Percentiles rank a stretch among this genome's conserved stretches.
Evolutionary conservation across 2,888 invertebrate species (phyloP).

Genomic region (Drosophila ezoana): DNA sequence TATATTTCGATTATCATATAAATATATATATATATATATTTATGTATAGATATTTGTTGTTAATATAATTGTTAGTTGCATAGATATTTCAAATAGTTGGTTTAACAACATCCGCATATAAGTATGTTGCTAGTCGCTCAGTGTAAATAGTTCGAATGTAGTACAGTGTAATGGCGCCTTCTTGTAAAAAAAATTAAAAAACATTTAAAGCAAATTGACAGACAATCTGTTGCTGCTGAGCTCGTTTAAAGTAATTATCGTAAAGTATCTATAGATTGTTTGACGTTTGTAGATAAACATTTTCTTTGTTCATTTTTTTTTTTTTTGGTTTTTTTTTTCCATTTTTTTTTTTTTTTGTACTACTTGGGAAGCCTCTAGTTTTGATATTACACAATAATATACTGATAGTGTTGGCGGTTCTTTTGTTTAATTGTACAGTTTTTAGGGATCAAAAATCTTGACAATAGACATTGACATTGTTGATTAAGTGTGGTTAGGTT

Average conservation of each 20-base stretch:
- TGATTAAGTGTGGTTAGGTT: conserved; percentile 52
- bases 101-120: conserved; percentile 44
- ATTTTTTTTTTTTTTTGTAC: conserved; percentile 55
- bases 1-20: conserved; percentile 34
- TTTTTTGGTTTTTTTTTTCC: conserved; percentile 1
- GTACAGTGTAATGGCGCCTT: conserved; percentile 44
- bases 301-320: conserved; percentile 8
- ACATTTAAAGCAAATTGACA: conserved; percentile 59
- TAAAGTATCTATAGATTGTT: conserved; percentile 36
- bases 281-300: conserved; percentile 15
- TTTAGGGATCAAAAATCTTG: conserved; percentile 24
- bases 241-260: conserved; percentile 60
- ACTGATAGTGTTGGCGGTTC: conserved; percentile 65
- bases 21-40: conserved; percentile 24
- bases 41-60: conserved; percentile 16
- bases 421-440: conserved; percentile 52
- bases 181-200: conserved; percentile 32
- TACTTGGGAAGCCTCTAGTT: conserved; percentile 79
- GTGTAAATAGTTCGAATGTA: conserved; percentile 53
- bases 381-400: conserved; percentile 63
- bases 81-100: conserved; percentile 48
- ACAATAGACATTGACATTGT: conserved; percentile 61
- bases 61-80: conserved; percentile 31
- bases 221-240: conserved; percentile 53
- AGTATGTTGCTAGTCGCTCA: conserved; percentile 37